These are phyloP conservation scores for Belgica antarctica DNA, from an alignment of 2,888 invertebrate genomes.

Conservation along the genomic window DNA sequence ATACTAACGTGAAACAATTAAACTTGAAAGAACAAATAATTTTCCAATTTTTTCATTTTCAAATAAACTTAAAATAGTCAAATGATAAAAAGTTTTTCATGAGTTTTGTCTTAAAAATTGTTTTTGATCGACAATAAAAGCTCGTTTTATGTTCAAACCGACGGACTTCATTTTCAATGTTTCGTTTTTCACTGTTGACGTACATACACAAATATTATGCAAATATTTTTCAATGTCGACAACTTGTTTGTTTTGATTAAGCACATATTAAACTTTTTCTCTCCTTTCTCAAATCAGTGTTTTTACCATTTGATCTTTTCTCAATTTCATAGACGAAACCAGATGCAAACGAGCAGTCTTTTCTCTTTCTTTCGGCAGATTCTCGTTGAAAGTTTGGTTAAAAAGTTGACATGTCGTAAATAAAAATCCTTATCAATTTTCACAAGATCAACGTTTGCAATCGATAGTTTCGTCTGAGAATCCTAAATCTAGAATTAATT, in stretches of 20 bases:
- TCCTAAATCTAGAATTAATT: too few species aligned
- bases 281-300: slow-evolving; percentile 28
- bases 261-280: slow-evolving; percentile 41
- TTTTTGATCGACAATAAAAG: slow-evolving; percentile 41
- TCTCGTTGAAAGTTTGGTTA: slow-evolving; percentile 1
- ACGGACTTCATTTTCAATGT: slow-evolving; percentile 39
- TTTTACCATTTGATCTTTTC: slow-evolving; percentile 43
- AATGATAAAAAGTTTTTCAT: slow-evolving; percentile 32
- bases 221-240: slow-evolving; percentile 44
- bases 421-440: neutral
- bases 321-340: slow-evolving; percentile 25
- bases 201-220: slow-evolving; percentile 44
- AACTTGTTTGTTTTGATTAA: slow-evolving; percentile 44
- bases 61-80: slow-evolving; percentile 35
- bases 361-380: slow-evolving; percentile 14
- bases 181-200: slow-evolving; percentile 30
- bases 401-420: slow-evolving; percentile 13
- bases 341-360: slow-evolving; percentile 42
- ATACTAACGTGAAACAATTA: slow-evolving; percentile 43
- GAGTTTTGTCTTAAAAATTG: slow-evolving; percentile 19
- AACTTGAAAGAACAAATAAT: slow-evolving; percentile 22
- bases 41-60: neutral
- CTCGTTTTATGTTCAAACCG: slow-evolving; percentile 43
- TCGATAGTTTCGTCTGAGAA: slow-evolving; percentile 3
- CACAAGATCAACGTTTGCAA: neutral